A percentile compares a stretch with the other conserved stretches of the same genome.
These are phyloP conservation scores for Patiria pectinifera DNA, from an alignment of 53 echinoderm and acorn worm species.

Conservation along the genomic window DNA sequence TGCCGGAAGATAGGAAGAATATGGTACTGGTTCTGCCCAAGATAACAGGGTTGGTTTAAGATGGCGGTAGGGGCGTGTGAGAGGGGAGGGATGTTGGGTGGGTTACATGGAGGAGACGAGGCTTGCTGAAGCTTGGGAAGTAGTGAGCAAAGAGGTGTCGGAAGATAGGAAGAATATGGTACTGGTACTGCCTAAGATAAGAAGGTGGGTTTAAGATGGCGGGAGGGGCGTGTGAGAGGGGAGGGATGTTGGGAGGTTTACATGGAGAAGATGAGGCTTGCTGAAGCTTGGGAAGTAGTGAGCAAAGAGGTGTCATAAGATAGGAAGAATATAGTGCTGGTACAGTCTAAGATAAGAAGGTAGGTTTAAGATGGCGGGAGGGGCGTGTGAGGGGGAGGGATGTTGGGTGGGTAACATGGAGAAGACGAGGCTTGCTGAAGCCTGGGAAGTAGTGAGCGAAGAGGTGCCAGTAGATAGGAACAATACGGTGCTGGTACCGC, in stretches of 20 bases:
- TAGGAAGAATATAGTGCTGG: conserved; percentile 87
- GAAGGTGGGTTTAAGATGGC: conserved; percentile 60
- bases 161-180: conserved; percentile 87
- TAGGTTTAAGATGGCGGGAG: conserved; percentile 5
- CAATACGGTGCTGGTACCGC: conserved; percentile 77
- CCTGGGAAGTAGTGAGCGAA: conserved; percentile 44
- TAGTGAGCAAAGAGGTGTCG: conserved; percentile 63
- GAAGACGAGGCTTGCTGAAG: conserved; percentile 68
- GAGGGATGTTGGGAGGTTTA: background rate
- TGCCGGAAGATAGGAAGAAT: conserved; percentile 81
- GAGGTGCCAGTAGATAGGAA: background rate
- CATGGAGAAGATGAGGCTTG: conserved; percentile 51
- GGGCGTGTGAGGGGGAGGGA: background rate
- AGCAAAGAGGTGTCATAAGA: conserved; percentile 67
- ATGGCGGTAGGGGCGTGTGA: background rate
- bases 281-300: conserved; percentile 76
- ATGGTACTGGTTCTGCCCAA: conserved; percentile 91
- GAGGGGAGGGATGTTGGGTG: background rate
- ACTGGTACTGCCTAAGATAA: conserved; percentile 89
- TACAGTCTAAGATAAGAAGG: conserved; percentile 90
- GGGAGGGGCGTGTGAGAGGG: background rate
- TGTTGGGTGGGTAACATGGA: background rate
- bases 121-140: conserved; percentile 80
- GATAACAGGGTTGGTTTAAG: conserved; percentile 74
- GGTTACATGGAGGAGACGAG: conserved; percentile 14